phyloP scores from a whole-genome alignment of 2,888 invertebrate genomes.

The Nomada fucata region DNA sequence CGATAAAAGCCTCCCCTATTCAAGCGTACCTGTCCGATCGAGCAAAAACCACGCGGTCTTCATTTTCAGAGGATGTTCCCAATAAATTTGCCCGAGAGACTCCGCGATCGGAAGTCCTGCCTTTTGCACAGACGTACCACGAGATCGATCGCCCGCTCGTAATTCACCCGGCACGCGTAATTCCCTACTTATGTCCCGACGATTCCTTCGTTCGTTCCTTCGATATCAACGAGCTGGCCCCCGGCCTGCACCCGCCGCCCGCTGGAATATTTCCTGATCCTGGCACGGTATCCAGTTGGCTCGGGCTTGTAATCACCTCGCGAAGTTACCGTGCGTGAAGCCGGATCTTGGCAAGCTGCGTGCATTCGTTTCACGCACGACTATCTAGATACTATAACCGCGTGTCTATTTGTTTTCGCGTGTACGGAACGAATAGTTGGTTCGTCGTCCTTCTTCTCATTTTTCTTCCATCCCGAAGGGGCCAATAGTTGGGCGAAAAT shows the following conservation, averaged over 20 bases:
- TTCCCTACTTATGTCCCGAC: conserved; percentile 70
- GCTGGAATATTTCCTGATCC: conserved; percentile 65
- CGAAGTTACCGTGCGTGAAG: conserved; percentile 76
- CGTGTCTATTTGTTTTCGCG: conserved; percentile 25
- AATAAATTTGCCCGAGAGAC: conserved; percentile 56
- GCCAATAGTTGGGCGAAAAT: conserved; percentile 24
- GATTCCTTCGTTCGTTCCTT: conserved; percentile 62
- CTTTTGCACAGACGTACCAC: conserved; percentile 44
- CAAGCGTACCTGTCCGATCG: conserved; percentile 2
- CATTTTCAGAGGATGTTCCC: conserved; percentile 49
- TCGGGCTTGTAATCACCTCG: conserved; percentile 77
- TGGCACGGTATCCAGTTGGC: conserved; percentile 79
- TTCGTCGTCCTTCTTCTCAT: background rate
- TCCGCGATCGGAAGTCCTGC: conserved; percentile 26
- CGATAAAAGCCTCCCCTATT: background rate
- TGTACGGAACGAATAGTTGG: background rate
- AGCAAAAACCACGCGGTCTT: conserved; percentile 44
- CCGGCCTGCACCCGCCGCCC: background rate
- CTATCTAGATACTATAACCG: conserved; percentile 35
- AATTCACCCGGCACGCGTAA: conserved; percentile 69
- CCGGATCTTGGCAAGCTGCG: conserved; percentile 73
- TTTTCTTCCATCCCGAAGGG: background rate
- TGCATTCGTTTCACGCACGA: conserved; percentile 71
- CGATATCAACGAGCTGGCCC: conserved; percentile 23
- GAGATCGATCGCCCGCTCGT: conserved; percentile 54